Evolutionary conservation across 2,888 invertebrate genomes (phyloP).

Genomic region (Serripes groenlandicus): DNA sequence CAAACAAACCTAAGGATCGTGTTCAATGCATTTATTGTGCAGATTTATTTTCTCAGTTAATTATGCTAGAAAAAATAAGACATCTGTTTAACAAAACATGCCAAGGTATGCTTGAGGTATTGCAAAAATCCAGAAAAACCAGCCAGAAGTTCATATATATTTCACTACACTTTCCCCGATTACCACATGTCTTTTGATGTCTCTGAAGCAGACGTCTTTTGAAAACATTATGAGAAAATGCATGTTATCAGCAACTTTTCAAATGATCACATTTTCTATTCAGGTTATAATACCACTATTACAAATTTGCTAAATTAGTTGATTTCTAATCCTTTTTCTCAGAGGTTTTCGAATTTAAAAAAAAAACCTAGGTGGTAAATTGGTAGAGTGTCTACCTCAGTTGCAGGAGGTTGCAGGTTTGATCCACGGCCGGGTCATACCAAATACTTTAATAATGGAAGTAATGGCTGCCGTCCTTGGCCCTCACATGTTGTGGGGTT

Average conservation of each 20-base stretch:
- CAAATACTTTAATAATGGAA: neutral
- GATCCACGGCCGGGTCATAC: too few relatives aligned
- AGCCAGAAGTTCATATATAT: neutral
- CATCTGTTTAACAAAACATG: neutral
- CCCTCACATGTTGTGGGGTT: neutral
- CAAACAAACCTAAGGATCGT: neutral
- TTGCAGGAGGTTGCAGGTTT: too few relatives aligned
- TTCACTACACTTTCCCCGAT: neutral
- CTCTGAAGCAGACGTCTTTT: too few relatives aligned
- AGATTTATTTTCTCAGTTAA: too few relatives aligned
- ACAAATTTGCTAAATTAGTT: neutral
- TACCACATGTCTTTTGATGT: neutral
- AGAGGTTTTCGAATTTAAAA: too few relatives aligned
- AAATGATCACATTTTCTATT: neutral
- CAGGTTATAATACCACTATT: neutral
- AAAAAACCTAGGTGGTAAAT: neutral
- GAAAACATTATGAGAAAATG: neutral
- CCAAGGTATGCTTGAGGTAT: slow-evolving; percentile 9
- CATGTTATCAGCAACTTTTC: neutral
- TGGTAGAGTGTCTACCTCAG: too few relatives aligned
- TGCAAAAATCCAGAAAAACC: neutral
- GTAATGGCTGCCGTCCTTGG: neutral
- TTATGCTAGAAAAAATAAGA: neutral
- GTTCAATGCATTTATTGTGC: too few relatives aligned
- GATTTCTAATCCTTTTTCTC: neutral